Percentiles rank a stretch among this genome's conserved stretches.
phyloP scores from a whole-genome alignment of 2,797 vertebrate species.

The Liparis tanakae region DNA sequence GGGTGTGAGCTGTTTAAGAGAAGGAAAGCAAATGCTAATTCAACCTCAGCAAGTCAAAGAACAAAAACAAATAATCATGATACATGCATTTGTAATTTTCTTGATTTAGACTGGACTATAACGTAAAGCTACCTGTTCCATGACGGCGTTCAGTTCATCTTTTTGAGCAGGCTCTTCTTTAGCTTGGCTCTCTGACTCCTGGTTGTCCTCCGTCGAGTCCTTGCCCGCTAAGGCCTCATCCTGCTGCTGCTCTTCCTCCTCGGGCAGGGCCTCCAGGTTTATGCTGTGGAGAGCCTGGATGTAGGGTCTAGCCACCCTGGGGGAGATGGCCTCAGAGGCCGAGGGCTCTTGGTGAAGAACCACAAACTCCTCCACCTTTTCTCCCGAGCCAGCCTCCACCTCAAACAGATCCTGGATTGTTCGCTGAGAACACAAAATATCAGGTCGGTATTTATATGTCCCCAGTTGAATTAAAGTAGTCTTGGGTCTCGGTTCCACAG shows the following conservation, averaged over 20 bases:
- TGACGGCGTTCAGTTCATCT: slow-evolving; percentile 89
- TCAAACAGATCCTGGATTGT: slow-evolving; percentile 99
- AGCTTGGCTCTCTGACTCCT: slow-evolving; percentile 64
- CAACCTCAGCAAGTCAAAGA: not conserved
- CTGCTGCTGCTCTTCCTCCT: slow-evolving; percentile 46
- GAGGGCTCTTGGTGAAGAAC: slow-evolving; percentile 97
- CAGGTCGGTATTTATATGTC: not conserved
- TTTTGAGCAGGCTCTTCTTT: slow-evolving; percentile 83
- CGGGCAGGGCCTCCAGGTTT: slow-evolving; percentile 77
- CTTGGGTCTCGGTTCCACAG: not conserved
- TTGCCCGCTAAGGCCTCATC: slow-evolving; percentile 34
- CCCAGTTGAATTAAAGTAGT: not conserved
- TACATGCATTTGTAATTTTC: not conserved
- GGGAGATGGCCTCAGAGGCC: slow-evolving; percentile 92
- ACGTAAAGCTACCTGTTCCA: slow-evolving; percentile 85
- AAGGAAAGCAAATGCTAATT: not conserved
- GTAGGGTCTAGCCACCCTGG: slow-evolving; percentile 94
- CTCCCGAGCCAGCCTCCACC: slow-evolving; percentile 92
- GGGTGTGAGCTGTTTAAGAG: slow-evolving; percentile 87
- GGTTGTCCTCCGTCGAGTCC: slow-evolving; percentile 52
- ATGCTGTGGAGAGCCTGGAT: slow-evolving; percentile 95
- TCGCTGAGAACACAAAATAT: slow-evolving; percentile 79
- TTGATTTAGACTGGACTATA: not conserved
- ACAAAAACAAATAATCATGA: not conserved
- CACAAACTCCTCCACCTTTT: slow-evolving; percentile 98